Evolutionary conservation across 1,140 invertebrate genomes (phyloP).

Genomic region (Octopus sinensis): DNA sequence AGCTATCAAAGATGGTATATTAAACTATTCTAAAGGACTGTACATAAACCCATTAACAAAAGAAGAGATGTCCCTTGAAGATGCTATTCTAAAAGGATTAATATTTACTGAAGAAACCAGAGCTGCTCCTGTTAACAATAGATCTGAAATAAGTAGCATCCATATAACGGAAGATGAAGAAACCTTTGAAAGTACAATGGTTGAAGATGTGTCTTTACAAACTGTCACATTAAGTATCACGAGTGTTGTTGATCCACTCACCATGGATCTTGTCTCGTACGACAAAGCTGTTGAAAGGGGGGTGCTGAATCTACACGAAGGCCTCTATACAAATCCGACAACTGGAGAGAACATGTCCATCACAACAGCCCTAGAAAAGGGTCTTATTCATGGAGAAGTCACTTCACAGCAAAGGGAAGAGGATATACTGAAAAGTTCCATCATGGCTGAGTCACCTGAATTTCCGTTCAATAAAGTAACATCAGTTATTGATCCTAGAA

Average conservation of each 20-base stretch:
- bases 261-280: slow-evolving; percentile 76
- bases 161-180: slow-evolving; percentile 53
- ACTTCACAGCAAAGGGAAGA: slow-evolving; percentile 45
- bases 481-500: slow-evolving; percentile 70
- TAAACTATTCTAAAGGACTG: slow-evolving; percentile 73
- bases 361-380: slow-evolving; percentile 60
- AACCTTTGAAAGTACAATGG: slow-evolving; percentile 43
- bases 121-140: slow-evolving; percentile 29
- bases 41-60: slow-evolving; percentile 77
- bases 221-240: slow-evolving; percentile 57
- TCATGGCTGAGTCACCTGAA: slow-evolving; percentile 37
- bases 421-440: slow-evolving; percentile 45
- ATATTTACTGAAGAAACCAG: slow-evolving; percentile 44
- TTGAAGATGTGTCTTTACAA: slow-evolving; percentile 52
- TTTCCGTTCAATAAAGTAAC: slow-evolving; percentile 64
- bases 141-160: slow-evolving; percentile 41
- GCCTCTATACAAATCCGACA: slow-evolving; percentile 70
- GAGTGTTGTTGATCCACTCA: slow-evolving; percentile 76
- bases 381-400: slow-evolving; percentile 63
- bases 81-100: slow-evolving; percentile 52
- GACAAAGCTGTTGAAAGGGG: slow-evolving; percentile 80
- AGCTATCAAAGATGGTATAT: slow-evolving; percentile 78
- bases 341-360: slow-evolving; percentile 68
- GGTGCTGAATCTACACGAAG: slow-evolving; percentile 75
- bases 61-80: slow-evolving; percentile 61